Conservation (phyloP, 2,888 invertebrate genomes). For the Bibio marci region DNA sequence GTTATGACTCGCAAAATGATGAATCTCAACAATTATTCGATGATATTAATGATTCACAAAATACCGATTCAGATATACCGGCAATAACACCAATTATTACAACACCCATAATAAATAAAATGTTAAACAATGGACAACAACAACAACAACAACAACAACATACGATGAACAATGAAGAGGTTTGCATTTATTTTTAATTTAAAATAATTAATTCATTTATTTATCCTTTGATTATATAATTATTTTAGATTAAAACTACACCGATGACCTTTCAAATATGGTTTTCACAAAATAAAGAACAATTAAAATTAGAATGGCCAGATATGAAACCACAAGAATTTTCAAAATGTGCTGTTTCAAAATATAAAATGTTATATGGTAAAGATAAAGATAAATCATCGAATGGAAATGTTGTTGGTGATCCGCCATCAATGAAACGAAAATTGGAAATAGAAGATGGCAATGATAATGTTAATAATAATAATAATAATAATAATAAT, state of each 20-base stretch:
- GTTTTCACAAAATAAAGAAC: constrained; percentile 38
- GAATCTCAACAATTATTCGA: neutral
- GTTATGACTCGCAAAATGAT: constrained; percentile 6
- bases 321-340: constrained; percentile 35
- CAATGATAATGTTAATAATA: neutral
- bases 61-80: neutral
- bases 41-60: neutral
- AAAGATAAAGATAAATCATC: constrained; percentile 2
- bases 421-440: constrained; percentile 26
- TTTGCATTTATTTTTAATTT: too few relatives aligned
- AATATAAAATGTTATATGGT: constrained; percentile 17
- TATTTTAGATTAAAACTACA: constrained; percentile 18
- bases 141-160: too few relatives aligned
- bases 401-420: constrained; percentile 13
- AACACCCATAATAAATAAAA: too few relatives aligned
- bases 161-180: too few relatives aligned
- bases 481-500: too few relatives aligned
- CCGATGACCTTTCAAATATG: constrained; percentile 39
- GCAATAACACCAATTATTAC: neutral
- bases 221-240: too few relatives aligned
- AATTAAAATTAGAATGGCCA: constrained; percentile 37
- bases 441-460: constrained; percentile 20
- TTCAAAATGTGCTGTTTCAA: constrained; percentile 31
- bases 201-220: too few relatives aligned
- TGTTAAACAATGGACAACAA: too few relatives aligned